These are phyloP conservation scores for Harlomillsia oculata DNA, from an alignment of 1,140 invertebrate genomes.

Conservation along the genomic window DNA sequence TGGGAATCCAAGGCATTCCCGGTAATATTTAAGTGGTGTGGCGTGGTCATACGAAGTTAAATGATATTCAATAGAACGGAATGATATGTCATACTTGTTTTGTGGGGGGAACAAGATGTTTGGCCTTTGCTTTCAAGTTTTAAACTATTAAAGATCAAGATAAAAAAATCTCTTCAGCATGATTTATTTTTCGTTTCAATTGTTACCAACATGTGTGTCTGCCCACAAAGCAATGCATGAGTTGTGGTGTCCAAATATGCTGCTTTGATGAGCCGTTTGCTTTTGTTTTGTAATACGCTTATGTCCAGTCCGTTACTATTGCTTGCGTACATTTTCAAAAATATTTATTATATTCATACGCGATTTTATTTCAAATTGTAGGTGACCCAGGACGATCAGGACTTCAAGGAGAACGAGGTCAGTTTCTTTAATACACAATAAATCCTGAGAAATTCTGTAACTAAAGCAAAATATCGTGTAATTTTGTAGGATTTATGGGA, in stretches of 20 bases:
- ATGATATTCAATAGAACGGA: too few relatives aligned
- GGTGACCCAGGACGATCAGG: slow-evolving; percentile 47
- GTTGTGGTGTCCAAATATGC: not conserved
- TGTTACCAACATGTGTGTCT: not conserved
- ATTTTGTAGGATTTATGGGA: slow-evolving; percentile 26
- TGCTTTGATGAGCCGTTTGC: not conserved
- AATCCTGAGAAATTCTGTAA: not conserved
- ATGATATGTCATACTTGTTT: too few relatives aligned
- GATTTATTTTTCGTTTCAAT: not conserved
- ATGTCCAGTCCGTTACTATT: not conserved
- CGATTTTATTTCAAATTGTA: slow-evolving; percentile 26
- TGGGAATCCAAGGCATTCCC: slow-evolving; percentile 44
- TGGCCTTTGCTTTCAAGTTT: not conserved
- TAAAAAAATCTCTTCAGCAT: too few relatives aligned
- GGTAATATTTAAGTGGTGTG: too few relatives aligned
- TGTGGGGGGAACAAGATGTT: too few relatives aligned
- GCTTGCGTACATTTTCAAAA: not conserved
- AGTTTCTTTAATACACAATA: slow-evolving; percentile 49
- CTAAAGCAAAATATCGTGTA: not conserved
- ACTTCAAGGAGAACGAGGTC: slow-evolving; percentile 48
- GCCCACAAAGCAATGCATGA: not conserved
- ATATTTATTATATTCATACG: not conserved
- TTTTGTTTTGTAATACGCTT: not conserved
- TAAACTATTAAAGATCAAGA: not conserved
- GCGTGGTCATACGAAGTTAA: too few relatives aligned